A percentile compares a stretch with the other conserved stretches of the same genome.
Evolutionary conservation across 2,888 invertebrate species (phyloP).

Genomic region (Cataglyphis altisquamis): DNA sequence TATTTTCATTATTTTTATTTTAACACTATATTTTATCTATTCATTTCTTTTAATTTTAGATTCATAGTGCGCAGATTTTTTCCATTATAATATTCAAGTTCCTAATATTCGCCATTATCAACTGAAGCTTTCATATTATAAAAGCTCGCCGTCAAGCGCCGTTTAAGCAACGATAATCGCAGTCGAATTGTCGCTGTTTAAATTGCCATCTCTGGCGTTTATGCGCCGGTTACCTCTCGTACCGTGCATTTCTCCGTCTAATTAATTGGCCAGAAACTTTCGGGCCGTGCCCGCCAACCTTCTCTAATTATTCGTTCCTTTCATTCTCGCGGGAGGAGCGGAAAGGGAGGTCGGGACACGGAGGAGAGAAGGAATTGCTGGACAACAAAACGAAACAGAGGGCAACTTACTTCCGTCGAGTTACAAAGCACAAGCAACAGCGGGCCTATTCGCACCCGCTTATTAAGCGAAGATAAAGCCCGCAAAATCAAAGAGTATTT

Average conservation of each 20-base stretch:
- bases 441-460: constrained; percentile 80
- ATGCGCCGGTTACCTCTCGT: constrained; percentile 60
- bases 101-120: constrained; percentile 42
- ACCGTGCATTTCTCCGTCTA: constrained; percentile 70
- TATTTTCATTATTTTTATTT: background rate
- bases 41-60: constrained; percentile 11
- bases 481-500: constrained; percentile 76
- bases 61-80: background rate
- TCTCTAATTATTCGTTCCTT: constrained; percentile 78
- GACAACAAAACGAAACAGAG: constrained; percentile 79
- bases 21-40: constrained; percentile 1
- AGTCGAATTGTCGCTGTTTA: constrained; percentile 75
- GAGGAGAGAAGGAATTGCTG: constrained; percentile 53
- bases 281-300: constrained; percentile 63
- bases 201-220: constrained; percentile 68
- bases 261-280: constrained; percentile 80
- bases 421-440: constrained; percentile 80
- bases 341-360: constrained; percentile 21
- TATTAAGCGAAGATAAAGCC: constrained; percentile 81
- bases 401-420: constrained; percentile 78
- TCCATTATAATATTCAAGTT: constrained; percentile 33
- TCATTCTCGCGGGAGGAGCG: constrained; percentile 63
- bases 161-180: constrained; percentile 73
- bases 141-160: constrained; percentile 68
- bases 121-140: constrained; percentile 68